phyloP scores from a whole-genome alignment of 1,140 invertebrate species.

The Drosophila chauvacae region DNA sequence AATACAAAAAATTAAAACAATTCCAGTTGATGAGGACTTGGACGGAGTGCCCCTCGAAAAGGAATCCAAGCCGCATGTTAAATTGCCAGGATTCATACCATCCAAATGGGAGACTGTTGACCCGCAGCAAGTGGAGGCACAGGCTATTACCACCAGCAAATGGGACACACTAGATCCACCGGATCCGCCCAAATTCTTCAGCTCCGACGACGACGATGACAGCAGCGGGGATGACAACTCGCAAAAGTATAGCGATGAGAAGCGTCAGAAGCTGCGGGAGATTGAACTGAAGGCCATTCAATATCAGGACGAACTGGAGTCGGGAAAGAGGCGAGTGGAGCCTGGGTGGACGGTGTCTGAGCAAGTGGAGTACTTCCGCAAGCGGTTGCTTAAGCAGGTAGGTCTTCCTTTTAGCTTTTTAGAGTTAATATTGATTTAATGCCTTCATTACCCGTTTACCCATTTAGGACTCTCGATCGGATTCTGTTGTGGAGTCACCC shows the following conservation, averaged over 20 bases:
- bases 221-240: conserved; percentile 64
- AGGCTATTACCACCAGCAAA: conserved; percentile 95
- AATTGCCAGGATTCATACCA: conserved; percentile 90
- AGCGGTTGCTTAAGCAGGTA: conserved; percentile 94
- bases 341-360: conserved; percentile 91
- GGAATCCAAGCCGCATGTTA: conserved; percentile 42
- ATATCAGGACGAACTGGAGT: conserved; percentile 98
- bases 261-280: conserved; percentile 93
- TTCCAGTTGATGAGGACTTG: conserved; percentile 92
- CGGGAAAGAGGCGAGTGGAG: conserved; percentile 91
- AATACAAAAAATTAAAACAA: background rate
- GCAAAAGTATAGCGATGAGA: conserved; percentile 89
- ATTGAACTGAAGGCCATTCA: conserved; percentile 97
- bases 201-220: conserved; percentile 75
- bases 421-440: background rate
- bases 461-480: conserved; percentile 39
- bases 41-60: conserved; percentile 91
- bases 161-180: conserved; percentile 89
- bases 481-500: conserved; percentile 69
- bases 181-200: conserved; percentile 78
- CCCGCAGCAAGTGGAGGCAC: conserved; percentile 90
- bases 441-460: background rate
- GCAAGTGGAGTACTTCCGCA: conserved; percentile 96
- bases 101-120: conserved; percentile 98
- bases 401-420: background rate